Conservation (phyloP, 2,797 vertebrate species). For the Triplophysa yarkandensis region DNA sequence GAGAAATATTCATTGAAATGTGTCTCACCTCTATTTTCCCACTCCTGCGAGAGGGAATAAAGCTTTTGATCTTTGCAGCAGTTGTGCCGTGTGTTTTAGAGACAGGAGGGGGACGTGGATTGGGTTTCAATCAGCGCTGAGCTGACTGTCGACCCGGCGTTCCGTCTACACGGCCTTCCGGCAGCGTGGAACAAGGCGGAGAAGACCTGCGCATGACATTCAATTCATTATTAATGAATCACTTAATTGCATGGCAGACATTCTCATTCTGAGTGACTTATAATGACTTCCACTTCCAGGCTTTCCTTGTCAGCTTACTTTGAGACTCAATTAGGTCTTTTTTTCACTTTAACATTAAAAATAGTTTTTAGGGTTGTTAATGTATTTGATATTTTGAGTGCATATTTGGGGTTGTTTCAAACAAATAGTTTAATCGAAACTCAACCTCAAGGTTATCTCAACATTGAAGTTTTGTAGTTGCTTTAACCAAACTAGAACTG, state of each 20-base stretch:
- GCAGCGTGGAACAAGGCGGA: constrained; percentile 12
- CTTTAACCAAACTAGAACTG: no score
- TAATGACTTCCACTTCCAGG: constrained; percentile 3
- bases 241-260: constrained; percentile 42
- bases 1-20: constrained; percentile 56
- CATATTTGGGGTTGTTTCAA: no score
- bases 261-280: constrained; percentile 23
- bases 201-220: constrained; percentile 23
- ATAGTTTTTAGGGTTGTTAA: background rate
- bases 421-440: no score
- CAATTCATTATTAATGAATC: constrained; percentile 49
- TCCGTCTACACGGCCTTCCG: constrained; percentile 16
- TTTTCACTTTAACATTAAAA: background rate
- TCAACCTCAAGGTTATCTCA: no score
- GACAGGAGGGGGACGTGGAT: constrained; percentile 26
- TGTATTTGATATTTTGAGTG: no score
- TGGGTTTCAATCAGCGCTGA: constrained; percentile 38
- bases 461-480: no score
- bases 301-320: background rate
- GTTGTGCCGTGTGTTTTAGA: constrained; percentile 34
- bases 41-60: constrained; percentile 40
- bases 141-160: background rate
- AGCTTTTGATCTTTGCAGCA: constrained; percentile 50
- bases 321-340: background rate
- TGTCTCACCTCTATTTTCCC: constrained; percentile 50